Evolutionary conservation across 2,888 invertebrate genomes (phyloP).

Genomic region (Chloroclystis v-ata): DNA sequence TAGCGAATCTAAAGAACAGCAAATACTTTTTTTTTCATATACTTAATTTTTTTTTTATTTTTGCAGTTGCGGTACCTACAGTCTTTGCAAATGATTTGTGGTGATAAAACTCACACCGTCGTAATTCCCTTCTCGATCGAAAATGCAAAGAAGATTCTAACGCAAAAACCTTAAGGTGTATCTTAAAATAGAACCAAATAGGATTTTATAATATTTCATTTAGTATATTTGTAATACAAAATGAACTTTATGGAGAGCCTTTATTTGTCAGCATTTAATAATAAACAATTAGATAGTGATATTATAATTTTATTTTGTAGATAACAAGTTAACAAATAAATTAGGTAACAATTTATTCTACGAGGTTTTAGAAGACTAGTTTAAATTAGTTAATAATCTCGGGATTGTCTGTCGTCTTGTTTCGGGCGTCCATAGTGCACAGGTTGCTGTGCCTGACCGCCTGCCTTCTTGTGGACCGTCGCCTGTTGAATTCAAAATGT

Average conservation of each 20-base stretch:
- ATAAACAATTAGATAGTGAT: too few species aligned
- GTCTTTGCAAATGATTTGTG: slow-evolving; percentile 89
- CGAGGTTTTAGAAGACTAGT: slow-evolving; percentile 43
- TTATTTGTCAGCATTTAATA: too few species aligned
- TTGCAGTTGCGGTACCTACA: slow-evolving; percentile 87
- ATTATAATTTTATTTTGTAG: slow-evolving; percentile 8
- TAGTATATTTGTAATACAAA: too few species aligned
- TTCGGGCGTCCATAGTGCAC: slow-evolving; percentile 55
- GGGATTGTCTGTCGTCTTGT: slow-evolving; percentile 55
- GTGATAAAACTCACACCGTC: slow-evolving; percentile 93
- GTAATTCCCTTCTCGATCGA: slow-evolving; percentile 92
- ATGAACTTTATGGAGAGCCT: too few species aligned
- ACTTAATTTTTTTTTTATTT: slow-evolving; percentile 1
- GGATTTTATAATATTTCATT: too few species aligned
- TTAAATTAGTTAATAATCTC: slow-evolving; percentile 60
- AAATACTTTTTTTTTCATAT: too few species aligned
- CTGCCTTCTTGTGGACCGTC: slow-evolving; percentile 63
- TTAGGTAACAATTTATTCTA: slow-evolving; percentile 20
- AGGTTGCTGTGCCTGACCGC: slow-evolving; percentile 50
- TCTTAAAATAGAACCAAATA: too few species aligned
- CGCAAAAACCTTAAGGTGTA: too few species aligned
- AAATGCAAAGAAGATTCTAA: slow-evolving; percentile 58
- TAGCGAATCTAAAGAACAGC: too few species aligned
- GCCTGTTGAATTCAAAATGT: slow-evolving; percentile 42
- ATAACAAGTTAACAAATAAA: slow-evolving; percentile 28